These are phyloP conservation scores for Scotopteryx bipunctaria DNA, from an alignment of 2,888 invertebrate species.

Conservation along the genomic window DNA sequence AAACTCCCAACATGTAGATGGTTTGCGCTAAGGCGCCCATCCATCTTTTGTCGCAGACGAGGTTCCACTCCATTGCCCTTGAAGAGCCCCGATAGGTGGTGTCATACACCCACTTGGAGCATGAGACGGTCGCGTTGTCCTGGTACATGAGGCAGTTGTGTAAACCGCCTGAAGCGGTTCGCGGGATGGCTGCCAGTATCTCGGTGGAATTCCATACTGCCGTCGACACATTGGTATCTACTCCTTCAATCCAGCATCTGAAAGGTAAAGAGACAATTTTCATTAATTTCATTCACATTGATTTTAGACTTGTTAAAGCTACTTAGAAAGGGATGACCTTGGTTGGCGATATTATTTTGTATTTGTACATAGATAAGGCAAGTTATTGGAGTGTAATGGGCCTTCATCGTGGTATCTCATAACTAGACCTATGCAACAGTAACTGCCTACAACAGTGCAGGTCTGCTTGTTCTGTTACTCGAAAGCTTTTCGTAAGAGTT, in stretches of 20 bases:
- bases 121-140: conserved; percentile 61
- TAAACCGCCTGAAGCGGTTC: conserved; percentile 73
- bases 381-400: no score
- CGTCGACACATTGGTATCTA: conserved; percentile 81
- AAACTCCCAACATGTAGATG: conserved; percentile 92
- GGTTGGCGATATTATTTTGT: no score
- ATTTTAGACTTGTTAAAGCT: no score
- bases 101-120: conserved; percentile 87
- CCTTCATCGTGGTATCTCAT: no score
- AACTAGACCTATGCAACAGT: no score
- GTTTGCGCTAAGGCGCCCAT: conserved; percentile 92
- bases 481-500: no score
- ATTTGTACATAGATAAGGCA: no score
- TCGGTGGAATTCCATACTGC: conserved; percentile 83
- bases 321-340: no score
- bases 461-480: no score
- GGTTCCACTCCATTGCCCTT: conserved; percentile 91
- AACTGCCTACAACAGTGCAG: no score
- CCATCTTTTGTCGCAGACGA: conserved; percentile 91
- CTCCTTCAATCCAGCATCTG: conserved; percentile 85
- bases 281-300: conserved; percentile 1
- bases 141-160: conserved; percentile 85
- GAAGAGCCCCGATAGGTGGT: conserved; percentile 88
- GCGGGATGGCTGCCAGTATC: conserved; percentile 83
- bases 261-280: conserved; percentile 44